Conservation (phyloP, 92 coral and sea anemone genomes). For the Actinostola sp. region DNA sequence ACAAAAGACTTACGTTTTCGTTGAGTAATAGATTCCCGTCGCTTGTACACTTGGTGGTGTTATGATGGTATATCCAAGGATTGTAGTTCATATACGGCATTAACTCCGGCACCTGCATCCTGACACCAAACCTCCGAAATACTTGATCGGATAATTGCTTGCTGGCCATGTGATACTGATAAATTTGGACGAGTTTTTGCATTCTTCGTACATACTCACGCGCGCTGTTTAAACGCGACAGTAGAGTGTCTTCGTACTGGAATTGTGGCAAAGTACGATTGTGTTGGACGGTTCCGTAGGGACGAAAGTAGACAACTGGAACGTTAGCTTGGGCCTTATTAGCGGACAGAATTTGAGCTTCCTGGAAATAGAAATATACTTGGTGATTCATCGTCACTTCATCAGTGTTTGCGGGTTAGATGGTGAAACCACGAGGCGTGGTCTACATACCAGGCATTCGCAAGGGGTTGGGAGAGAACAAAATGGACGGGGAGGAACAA, state of each 20-base stretch:
- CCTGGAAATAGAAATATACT: background rate
- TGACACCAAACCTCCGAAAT: constrained; percentile 58
- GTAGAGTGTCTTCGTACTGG: constrained; percentile 24
- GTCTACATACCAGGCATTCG: too few species aligned
- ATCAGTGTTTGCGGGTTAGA: too few species aligned
- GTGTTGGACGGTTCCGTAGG: background rate
- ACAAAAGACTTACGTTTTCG: constrained; percentile 71
- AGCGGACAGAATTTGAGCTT: constrained; percentile 3
- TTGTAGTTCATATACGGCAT: constrained; percentile 47
- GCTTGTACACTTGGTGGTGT: constrained; percentile 72
- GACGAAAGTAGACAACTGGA: background rate
- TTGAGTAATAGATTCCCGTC: constrained; percentile 86
- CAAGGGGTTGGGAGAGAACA: too few species aligned
- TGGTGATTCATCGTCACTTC: too few species aligned
- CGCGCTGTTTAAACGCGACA: constrained; percentile 62
- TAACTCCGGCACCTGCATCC: constrained; percentile 54
- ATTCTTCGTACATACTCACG: constrained; percentile 66
- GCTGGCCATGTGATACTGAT: constrained; percentile 38
- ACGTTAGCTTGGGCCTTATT: background rate
- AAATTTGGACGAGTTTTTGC: constrained; percentile 47
- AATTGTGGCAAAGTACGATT: background rate
- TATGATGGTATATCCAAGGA: constrained; percentile 80
- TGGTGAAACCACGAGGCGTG: too few species aligned
- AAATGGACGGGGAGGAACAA: too few species aligned
- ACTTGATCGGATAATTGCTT: constrained; percentile 44